Conservation (phyloP, 2,888 invertebrate genomes). For the Erebia ligea region DNA sequence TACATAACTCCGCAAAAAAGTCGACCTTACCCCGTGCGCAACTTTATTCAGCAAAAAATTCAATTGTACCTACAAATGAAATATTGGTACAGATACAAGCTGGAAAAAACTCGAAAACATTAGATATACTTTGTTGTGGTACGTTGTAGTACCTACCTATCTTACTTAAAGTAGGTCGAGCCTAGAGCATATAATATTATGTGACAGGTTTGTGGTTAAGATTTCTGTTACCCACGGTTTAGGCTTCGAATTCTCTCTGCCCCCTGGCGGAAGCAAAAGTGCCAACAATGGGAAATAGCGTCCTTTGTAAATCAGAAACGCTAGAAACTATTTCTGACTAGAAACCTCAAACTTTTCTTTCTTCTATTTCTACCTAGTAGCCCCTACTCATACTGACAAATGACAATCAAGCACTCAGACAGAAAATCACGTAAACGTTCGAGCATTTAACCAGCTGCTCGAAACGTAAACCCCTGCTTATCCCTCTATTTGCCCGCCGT, state of each 20-base stretch:
- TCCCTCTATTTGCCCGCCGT: constrained; percentile 5
- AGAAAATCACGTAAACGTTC: too few relatives aligned
- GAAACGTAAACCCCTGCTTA: not conserved
- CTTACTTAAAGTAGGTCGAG: not conserved
- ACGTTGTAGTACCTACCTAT: too few relatives aligned
- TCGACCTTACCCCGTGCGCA: not conserved
- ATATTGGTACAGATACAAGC: not conserved
- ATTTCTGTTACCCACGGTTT: too few relatives aligned
- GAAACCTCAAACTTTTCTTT: too few relatives aligned
- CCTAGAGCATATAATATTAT: too few relatives aligned
- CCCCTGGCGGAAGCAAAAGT: constrained; percentile 20
- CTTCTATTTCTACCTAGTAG: too few relatives aligned
- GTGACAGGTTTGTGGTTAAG: too few relatives aligned
- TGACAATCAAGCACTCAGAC: too few relatives aligned
- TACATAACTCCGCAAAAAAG: not conserved
- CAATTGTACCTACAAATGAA: not conserved
- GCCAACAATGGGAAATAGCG: constrained; percentile 3
- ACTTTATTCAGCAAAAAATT: constrained; percentile 11
- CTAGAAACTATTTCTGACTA: not conserved
- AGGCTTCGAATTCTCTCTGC: constrained; percentile 17
- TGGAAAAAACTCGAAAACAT: not conserved
- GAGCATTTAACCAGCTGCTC: too few relatives aligned
- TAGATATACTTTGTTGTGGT: too few relatives aligned
- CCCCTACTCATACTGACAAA: too few relatives aligned
- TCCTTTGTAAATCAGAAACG: constrained; percentile 14